Evolutionary conservation across 2,113 vertebrate species (phyloP).

Genomic region (Saguinus midas): DNA sequence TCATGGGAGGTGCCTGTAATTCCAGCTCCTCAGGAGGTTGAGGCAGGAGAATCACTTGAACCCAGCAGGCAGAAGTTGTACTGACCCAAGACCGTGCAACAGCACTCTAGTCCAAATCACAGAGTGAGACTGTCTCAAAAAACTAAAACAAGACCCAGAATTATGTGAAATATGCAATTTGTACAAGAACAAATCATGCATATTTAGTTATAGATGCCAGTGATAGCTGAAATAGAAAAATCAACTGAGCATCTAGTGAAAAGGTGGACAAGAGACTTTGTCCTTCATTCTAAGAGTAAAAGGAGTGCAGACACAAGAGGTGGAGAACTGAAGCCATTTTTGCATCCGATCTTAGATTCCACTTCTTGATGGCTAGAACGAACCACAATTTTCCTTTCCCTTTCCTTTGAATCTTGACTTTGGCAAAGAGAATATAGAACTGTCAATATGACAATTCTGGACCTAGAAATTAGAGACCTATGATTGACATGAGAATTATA

Average conservation of each 20-base stretch:
- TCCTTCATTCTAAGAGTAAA: neutral
- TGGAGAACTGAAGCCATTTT: neutral
- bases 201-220: neutral
- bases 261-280: neutral
- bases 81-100: too few species aligned
- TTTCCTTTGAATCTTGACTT: neutral
- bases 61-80: too few species aligned
- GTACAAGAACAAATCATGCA: neutral
- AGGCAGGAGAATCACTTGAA: too few species aligned
- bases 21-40: too few species aligned
- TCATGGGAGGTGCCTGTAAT: too few species aligned
- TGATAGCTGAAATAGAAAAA: neutral
- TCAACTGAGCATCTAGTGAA: neutral
- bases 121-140: too few species aligned
- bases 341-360: neutral
- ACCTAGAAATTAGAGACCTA: neutral
- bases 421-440: neutral
- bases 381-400: neutral
- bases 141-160: neutral
- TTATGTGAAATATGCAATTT: neutral
- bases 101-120: too few species aligned
- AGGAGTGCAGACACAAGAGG: neutral
- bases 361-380: neutral
- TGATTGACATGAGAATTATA: neutral
- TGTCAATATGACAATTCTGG: neutral